Evolutionary conservation across 2,888 invertebrate genomes (phyloP).

Genomic region (Diaphora mendica): DNA sequence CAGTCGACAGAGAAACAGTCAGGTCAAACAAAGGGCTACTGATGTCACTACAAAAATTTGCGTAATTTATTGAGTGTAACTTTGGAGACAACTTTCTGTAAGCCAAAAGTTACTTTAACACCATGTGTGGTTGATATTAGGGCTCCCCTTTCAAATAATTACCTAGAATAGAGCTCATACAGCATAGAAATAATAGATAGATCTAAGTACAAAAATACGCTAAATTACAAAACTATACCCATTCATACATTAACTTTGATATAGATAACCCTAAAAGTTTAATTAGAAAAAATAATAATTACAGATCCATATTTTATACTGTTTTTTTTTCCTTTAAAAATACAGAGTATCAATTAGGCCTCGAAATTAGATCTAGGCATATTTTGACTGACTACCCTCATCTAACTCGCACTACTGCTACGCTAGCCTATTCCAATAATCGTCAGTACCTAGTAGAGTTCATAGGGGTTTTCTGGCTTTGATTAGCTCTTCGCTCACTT

Average conservation of each 20-base stretch:
- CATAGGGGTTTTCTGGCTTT: conserved; percentile 74
- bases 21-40: background rate
- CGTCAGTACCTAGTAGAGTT: conserved; percentile 27
- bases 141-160: background rate
- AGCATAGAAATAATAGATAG: background rate
- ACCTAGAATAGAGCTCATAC: background rate
- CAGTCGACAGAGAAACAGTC: background rate
- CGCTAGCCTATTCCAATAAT: conserved; percentile 12
- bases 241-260: background rate
- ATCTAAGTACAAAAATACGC: background rate
- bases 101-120: background rate
- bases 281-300: background rate
- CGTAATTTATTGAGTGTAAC: background rate
- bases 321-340: background rate
- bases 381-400: background rate
- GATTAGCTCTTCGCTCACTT: conserved; percentile 87
- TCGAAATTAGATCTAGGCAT: background rate
- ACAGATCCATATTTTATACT: background rate
- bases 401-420: conserved; percentile 13
- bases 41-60: background rate
- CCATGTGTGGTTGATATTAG: background rate
- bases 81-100: background rate
- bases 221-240: background rate
- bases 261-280: background rate
- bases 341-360: background rate